Percentiles rank a stretch among this genome's conserved stretches.
These are phyloP conservation scores for Ennomos fuscantarius DNA, from an alignment of 2,888 invertebrate species.

Conservation along the genomic window DNA sequence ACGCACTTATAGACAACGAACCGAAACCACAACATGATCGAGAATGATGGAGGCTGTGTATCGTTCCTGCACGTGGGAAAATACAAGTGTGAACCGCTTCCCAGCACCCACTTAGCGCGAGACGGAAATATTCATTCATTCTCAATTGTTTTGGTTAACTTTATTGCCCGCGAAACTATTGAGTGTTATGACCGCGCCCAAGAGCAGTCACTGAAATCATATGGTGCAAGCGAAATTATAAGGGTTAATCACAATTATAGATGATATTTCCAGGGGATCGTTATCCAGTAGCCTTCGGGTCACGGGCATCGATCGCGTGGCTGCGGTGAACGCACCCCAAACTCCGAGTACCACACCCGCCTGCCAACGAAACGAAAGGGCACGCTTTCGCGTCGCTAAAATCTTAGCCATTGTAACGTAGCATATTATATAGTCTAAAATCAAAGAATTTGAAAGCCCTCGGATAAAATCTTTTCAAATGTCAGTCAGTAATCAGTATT, in stretches of 20 bases:
- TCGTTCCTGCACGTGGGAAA: slow-evolving; percentile 58
- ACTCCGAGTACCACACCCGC: slow-evolving; percentile 66
- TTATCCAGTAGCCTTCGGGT: slow-evolving; percentile 62
- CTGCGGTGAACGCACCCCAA: slow-evolving; percentile 79
- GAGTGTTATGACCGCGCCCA: slow-evolving; percentile 45
- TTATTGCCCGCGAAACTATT: slow-evolving; percentile 39
- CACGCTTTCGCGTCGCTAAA: slow-evolving; percentile 57
- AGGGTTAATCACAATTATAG: no score
- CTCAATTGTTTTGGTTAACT: slow-evolving; percentile 43
- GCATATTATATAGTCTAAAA: slow-evolving; percentile 13
- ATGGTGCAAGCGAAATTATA: no score
- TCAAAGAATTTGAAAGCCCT: slow-evolving; percentile 5
- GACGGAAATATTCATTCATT: slow-evolving; percentile 50
- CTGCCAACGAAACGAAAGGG: slow-evolving; percentile 56
- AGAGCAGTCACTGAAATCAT: slow-evolving; percentile 18
- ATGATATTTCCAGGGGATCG: slow-evolving; percentile 54
- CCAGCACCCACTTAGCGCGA: slow-evolving; percentile 45
- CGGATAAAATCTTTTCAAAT: slow-evolving; percentile 19
- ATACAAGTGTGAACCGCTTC: slow-evolving; percentile 52
- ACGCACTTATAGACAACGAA: slow-evolving; percentile 57
- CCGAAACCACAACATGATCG: slow-evolving; percentile 60
- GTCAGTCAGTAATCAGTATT: slow-evolving; percentile 9
- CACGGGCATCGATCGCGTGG: slow-evolving; percentile 76
- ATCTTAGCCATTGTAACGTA: slow-evolving; percentile 52
- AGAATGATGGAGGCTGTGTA: slow-evolving; percentile 56